A percentile compares a stretch with the other conserved stretches of the same genome.
These are phyloP conservation scores for Stratiomys singularior DNA, from an alignment of 2,888 invertebrate species.

Conservation along the genomic window DNA sequence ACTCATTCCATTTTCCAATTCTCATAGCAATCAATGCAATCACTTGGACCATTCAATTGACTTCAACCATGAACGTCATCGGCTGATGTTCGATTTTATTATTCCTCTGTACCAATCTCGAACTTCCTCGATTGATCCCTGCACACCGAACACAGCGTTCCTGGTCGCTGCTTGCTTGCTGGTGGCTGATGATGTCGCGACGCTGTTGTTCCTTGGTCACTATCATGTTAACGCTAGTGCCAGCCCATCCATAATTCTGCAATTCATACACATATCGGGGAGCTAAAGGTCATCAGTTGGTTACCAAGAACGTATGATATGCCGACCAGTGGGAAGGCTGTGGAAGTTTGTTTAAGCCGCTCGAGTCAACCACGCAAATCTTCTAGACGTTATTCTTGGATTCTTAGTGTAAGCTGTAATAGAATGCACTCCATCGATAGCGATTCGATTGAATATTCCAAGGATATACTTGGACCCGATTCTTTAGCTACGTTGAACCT, in stretches of 20 bases:
- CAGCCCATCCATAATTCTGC: conserved; percentile 37
- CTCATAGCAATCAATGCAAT: conserved; percentile 52
- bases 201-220: conserved; percentile 31
- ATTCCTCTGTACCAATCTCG: conserved; percentile 17
- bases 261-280: conserved; percentile 31
- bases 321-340: not conserved
- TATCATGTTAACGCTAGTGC: conserved; percentile 24
- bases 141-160: conserved; percentile 18
- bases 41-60: conserved; percentile 51
- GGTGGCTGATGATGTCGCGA: conserved; percentile 41
- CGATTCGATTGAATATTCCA: no score
- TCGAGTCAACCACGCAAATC: no score
- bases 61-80: conserved; percentile 47
- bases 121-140: conserved; percentile 49
- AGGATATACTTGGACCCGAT: no score
- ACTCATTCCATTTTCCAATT: conserved; percentile 50
- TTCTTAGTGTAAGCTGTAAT: no score
- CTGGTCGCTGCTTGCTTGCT: conserved; percentile 24
- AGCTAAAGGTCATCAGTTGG: conserved; percentile 36
- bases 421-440: no score
- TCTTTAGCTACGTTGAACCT: no score
- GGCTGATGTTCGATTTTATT: conserved; percentile 50
- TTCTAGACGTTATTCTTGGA: no score
- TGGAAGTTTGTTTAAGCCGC: not conserved
- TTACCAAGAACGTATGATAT: not conserved